These are phyloP conservation scores for Lepidocolaptes lacrymiger DNA, from an alignment of 2,797 vertebrate genomes.

Conservation along the genomic window DNA sequence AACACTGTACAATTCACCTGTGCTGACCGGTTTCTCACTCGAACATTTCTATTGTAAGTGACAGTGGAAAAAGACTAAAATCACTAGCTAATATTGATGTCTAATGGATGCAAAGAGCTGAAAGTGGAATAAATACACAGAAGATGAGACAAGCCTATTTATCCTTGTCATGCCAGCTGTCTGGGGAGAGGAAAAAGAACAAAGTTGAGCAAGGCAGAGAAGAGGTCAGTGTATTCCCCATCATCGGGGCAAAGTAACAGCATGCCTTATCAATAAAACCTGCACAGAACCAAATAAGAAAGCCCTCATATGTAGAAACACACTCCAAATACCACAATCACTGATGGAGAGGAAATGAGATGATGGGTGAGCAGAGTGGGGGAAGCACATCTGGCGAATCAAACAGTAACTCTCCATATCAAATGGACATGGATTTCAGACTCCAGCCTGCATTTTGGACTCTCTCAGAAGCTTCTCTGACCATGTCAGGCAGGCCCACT, in stretches of 20 bases:
- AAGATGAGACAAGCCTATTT: neutral
- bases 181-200: neutral
- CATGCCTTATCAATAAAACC: neutral
- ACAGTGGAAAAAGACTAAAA: neutral
- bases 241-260: neutral
- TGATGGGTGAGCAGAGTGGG: neutral
- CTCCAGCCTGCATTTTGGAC: neutral
- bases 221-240: neutral
- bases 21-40: neutral
- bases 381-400: slow-evolving; percentile 3
- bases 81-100: neutral
- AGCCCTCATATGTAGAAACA: neutral
- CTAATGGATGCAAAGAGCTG: neutral
- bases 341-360: slow-evolving; percentile 27
- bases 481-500: neutral
- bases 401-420: neutral
- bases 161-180: neutral
- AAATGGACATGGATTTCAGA: fast-evolving
- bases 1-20: neutral
- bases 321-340: neutral
- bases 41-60: neutral
- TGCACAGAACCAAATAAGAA: neutral
- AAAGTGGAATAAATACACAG: neutral
- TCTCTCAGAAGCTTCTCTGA: neutral
- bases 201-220: neutral